A percentile compares a stretch with the other conserved stretches of the same genome.
Evolutionary conservation across 2,113 vertebrate genomes (phyloP).

Genomic region (Cygnus atratus): DNA sequence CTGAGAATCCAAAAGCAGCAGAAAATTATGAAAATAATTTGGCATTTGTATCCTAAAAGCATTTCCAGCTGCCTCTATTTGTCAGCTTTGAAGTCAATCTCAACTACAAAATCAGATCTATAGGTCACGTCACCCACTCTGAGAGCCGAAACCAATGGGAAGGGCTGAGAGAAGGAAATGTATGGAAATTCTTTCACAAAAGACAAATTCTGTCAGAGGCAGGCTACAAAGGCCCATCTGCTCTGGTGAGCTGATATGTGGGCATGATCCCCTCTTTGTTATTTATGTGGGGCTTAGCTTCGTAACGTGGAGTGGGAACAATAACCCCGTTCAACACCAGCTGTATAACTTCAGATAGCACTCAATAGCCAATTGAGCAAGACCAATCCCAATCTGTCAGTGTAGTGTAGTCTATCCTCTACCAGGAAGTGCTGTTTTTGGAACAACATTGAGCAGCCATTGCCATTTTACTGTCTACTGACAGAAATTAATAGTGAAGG

Average conservation of each 20-base stretch:
- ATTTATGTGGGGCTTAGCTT: constrained; percentile 47
- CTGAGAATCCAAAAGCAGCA: not conserved
- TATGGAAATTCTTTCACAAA: constrained; percentile 29
- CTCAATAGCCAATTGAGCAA: constrained; percentile 74
- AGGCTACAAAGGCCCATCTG: constrained; percentile 13
- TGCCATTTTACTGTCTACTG: constrained; percentile 85
- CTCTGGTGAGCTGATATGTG: not conserved
- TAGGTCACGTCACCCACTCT: not conserved
- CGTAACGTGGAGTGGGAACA: constrained; percentile 62
- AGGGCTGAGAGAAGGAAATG: not conserved
- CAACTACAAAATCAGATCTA: not conserved
- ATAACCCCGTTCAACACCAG: constrained; percentile 70
- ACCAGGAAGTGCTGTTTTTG: constrained; percentile 89
- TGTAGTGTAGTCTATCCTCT: constrained; percentile 80
- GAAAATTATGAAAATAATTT: not conserved
- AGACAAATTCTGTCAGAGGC: not conserved
- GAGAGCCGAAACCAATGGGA: not conserved
- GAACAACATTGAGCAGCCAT: constrained; percentile 78
- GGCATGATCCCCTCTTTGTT: constrained; percentile 22
- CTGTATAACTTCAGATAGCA: constrained; percentile 76
- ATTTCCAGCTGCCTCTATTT: not conserved
- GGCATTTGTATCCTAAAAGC: not conserved
- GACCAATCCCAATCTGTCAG: constrained; percentile 85
- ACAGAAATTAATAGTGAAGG: constrained; percentile 85
- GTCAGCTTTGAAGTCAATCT: not conserved